Evolutionary conservation across 2,113 vertebrate species (phyloP).

Genomic region (Podiceps cristatus): DNA sequence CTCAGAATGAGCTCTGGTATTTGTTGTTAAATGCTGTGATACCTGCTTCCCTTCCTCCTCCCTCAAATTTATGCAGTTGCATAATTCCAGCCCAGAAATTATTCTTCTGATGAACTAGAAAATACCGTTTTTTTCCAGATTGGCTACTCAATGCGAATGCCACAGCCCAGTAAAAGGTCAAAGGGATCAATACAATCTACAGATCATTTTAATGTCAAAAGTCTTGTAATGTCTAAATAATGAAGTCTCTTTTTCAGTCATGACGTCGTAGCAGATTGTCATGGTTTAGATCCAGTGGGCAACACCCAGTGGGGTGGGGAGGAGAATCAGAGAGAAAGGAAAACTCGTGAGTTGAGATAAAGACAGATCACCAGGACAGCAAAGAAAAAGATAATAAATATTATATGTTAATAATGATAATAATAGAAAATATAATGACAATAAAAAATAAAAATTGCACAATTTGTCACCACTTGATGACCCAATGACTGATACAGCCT

Average conservation of each 20-base stretch:
- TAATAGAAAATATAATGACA: too few relatives aligned
- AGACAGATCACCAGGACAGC: too few relatives aligned
- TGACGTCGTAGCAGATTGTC: background rate
- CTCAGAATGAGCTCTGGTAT: background rate
- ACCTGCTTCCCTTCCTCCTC: background rate
- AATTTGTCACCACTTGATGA: too few relatives aligned
- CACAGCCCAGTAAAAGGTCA: background rate
- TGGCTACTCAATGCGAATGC: background rate
- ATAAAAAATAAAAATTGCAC: too few relatives aligned
- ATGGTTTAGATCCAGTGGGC: too few relatives aligned
- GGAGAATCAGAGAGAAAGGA: too few relatives aligned
- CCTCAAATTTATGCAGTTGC: background rate
- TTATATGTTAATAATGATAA: too few relatives aligned
- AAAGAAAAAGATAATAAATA: too few relatives aligned
- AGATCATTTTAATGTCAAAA: background rate
- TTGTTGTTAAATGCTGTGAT: accelerated
- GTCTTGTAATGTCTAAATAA: background rate
- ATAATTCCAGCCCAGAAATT: background rate
- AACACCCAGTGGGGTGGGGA: too few relatives aligned
- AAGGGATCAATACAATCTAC: background rate
- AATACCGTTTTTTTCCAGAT: background rate
- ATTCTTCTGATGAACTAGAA: background rate
- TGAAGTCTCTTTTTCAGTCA: background rate
- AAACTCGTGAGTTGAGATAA: too few relatives aligned
- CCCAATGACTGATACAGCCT: too few relatives aligned